Conservation (phyloP, 2,888 invertebrate genomes). For the Zaprionus obscuricornis region DNA sequence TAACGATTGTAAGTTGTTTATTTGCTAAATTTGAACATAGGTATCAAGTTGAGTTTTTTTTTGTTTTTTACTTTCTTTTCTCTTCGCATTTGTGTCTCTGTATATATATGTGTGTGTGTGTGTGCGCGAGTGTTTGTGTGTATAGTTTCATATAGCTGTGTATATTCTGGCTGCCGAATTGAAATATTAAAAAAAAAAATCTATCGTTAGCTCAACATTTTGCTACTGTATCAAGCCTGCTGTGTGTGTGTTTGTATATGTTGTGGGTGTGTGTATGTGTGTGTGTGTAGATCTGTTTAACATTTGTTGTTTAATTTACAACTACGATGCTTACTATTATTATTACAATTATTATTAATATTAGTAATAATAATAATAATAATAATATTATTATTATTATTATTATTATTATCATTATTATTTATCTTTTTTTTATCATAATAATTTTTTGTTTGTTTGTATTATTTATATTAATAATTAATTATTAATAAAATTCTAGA, state of each 20-base stretch:
- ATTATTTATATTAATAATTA: no score
- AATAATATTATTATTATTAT: constrained; percentile 30
- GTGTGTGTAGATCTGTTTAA: constrained; percentile 51
- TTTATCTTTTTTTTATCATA: no score
- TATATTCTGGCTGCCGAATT: constrained; percentile 41
- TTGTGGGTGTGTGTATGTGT: constrained; percentile 32
- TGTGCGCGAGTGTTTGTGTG: constrained; percentile 28
- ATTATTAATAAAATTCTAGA: constrained; percentile 73
- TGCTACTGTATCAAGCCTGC: constrained; percentile 53
- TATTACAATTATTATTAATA: constrained; percentile 47
- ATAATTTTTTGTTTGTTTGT: no score
- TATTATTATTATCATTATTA: constrained; percentile 60
- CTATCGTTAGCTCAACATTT: constrained; percentile 36
- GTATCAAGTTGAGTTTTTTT: constrained; percentile 69
- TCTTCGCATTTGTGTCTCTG: no score
- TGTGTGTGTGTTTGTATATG: constrained; percentile 27
- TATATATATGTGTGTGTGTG: constrained; percentile 24
- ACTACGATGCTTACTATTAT: constrained; percentile 73
- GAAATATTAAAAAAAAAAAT: constrained; percentile 44
- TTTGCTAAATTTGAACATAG: constrained; percentile 76
- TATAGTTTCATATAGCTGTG: constrained; percentile 21
- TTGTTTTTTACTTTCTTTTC: constrained; percentile 13
- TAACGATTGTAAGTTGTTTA: constrained; percentile 71
- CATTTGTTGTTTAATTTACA: constrained; percentile 69
- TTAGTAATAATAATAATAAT: no score